These are phyloP conservation scores for Cephonodes hylas DNA, from an alignment of 2,888 invertebrate species.

Conservation along the genomic window DNA sequence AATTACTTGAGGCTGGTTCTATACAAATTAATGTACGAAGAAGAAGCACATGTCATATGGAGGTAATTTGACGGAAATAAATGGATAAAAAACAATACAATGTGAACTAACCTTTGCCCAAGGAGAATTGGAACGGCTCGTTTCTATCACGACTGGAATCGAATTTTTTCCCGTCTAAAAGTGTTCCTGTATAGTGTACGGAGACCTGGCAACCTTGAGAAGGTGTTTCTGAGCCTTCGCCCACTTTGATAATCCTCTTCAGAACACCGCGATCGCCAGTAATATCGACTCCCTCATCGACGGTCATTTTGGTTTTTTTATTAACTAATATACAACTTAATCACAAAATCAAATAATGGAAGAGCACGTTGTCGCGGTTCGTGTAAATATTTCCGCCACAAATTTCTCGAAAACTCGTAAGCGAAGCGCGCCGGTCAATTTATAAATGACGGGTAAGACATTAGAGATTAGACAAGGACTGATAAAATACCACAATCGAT, in stretches of 20 bases:
- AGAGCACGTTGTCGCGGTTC: neutral
- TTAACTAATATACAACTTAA: neutral
- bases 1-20: too few species aligned
- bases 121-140: conserved; percentile 91
- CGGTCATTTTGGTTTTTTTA: conserved; percentile 51
- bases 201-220: conserved; percentile 84
- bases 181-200: conserved; percentile 95
- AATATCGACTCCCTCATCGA: conserved; percentile 72
- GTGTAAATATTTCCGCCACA: neutral
- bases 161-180: conserved; percentile 93
- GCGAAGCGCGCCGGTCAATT: neutral
- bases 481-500: neutral
- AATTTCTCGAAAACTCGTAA: conserved; percentile 20
- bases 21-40: too few species aligned
- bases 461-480: neutral
- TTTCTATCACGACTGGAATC: conserved; percentile 94
- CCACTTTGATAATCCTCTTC: conserved; percentile 88
- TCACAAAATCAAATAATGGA: neutral
- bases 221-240: conserved; percentile 87
- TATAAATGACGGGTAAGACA: neutral
- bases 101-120: conserved; percentile 87
- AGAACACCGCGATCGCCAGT: conserved; percentile 87
- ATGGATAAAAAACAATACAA: neutral
- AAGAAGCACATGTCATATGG: neutral
- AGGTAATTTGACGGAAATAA: neutral